Base-by-base conservation (phyloP, 2,113 vertebrate species). In the Sigmodon hispidus region DNA sequence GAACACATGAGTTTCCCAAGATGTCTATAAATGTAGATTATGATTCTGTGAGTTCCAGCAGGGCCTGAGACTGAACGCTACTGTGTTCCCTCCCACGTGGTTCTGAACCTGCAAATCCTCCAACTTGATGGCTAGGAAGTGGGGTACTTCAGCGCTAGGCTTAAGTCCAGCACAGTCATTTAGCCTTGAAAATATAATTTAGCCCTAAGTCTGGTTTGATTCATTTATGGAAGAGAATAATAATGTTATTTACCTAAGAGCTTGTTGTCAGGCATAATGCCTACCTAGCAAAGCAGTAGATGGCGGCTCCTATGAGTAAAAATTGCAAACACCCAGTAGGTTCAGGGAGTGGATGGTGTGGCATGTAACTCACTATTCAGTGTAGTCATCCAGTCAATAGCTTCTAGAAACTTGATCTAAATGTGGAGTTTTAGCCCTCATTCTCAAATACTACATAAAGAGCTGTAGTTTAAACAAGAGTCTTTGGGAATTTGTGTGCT, bases 201-300 rank as follows among this genome's bases (percentile, higher is more conserved):
- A 57, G 19, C 13, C 76, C 24, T n/a, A 8, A 87, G 7, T 72
- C 34, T 80, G 16, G 13, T 65, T 90, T 79, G 31, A 72, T 63
- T 95, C 61, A 43, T 48, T 75, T 87, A 13, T 87, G 55, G 96
- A 94, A 36, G 36, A 52, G 19, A 43, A 83, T 84, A 45, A 6
- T 73, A 29, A 70, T 17, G 36, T 70, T 43, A 55, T 21, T 67
- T 87, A 24, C 59, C 50, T 80, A 80, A 73, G 34, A 69, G 7
- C 45, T 77, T 59, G 11, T n/a, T 40, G 57, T 75, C 45, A 91
- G 65, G n/a, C 43, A 65, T 31, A 90, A 79, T 57, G 57, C 48
- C 57, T 55, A 50, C 36, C 55, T 61, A 90, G 45, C 65, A 80
- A 21, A 77, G 76, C 45, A 52, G 72, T 45, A 65, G 70, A 48